Evolutionary conservation across 2,888 invertebrate genomes (phyloP).

Genomic region (Elmis aenea): DNA sequence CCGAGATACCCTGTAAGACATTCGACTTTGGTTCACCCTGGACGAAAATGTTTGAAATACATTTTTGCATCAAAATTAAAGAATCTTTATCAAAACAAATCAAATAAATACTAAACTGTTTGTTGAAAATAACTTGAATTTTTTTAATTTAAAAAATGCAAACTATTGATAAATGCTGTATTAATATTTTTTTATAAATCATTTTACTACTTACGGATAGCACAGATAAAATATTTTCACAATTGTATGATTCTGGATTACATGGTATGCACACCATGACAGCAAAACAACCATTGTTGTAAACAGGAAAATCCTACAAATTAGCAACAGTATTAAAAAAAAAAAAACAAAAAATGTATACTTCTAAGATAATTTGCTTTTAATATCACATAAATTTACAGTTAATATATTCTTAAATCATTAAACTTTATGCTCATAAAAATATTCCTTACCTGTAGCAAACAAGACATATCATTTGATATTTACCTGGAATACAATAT

Average conservation of each 20-base stretch:
- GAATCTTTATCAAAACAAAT: too few relatives aligned
- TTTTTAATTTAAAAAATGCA: too few relatives aligned
- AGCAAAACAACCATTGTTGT: slow-evolving; percentile 57
- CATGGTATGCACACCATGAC: slow-evolving; percentile 64
- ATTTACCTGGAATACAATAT: slow-evolving; percentile 28
- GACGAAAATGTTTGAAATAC: too few relatives aligned
- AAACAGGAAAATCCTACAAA: slow-evolving; percentile 57
- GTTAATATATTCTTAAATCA: too few relatives aligned
- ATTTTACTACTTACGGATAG: slow-evolving; percentile 79
- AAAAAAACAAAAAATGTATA: slow-evolving; percentile 13
- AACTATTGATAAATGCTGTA: too few relatives aligned
- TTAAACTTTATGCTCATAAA: too few relatives aligned
- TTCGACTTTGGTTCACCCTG: too few relatives aligned
- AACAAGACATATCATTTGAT: slow-evolving; percentile 27
- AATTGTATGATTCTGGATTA: slow-evolving; percentile 69
- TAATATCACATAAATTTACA: background rate
- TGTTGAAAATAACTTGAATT: too few relatives aligned
- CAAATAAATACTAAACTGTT: too few relatives aligned
- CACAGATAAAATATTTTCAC: slow-evolving; percentile 78
- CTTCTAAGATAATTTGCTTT: background rate
- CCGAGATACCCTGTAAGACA: too few relatives aligned
- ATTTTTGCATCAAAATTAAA: too few relatives aligned
- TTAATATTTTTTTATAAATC: too few relatives aligned
- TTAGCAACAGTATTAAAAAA: slow-evolving; percentile 32
- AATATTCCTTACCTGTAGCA: slow-evolving; percentile 35